A percentile compares a stretch with the other conserved stretches of the same genome.
Evolutionary conservation across 2,888 invertebrate species (phyloP).

Genomic region (Trypoxylon attenuatum): DNA sequence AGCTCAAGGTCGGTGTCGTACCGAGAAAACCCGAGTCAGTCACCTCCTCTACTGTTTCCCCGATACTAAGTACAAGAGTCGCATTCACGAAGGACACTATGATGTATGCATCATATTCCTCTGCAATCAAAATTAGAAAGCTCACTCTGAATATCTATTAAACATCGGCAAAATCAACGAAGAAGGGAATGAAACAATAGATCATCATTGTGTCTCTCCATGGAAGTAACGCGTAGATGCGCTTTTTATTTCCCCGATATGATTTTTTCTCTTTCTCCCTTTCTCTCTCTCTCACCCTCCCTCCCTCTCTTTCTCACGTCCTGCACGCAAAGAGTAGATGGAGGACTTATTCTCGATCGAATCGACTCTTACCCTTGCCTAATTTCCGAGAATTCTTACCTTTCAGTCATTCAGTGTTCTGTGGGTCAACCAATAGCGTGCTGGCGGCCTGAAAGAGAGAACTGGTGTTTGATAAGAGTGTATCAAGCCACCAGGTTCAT

Average conservation of each 20-base stretch:
- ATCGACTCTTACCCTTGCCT: conserved; percentile 46
- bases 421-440: conserved; percentile 70
- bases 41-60: conserved; percentile 99
- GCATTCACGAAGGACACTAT: conserved; percentile 99
- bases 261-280: neutral
- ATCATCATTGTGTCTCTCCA: conserved; percentile 22
- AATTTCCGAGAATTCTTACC: conserved; percentile 66
- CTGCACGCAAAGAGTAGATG: conserved; percentile 42
- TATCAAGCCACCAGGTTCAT: conserved; percentile 79
- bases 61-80: conserved; percentile 98
- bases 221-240: too few species aligned
- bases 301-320: conserved; percentile 1
- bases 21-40: conserved; percentile 99
- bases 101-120: conserved; percentile 99
- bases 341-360: conserved; percentile 27
- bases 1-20: conserved; percentile 98
- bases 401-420: conserved; percentile 66
- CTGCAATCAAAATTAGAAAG: conserved; percentile 83
- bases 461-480: conserved; percentile 90
- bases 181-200: conserved; percentile 24
- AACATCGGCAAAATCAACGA: conserved; percentile 13
- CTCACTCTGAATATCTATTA: conserved; percentile 45
- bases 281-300: neutral
- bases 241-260: too few species aligned
- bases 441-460: conserved; percentile 87